Percentiles rank a stretch among this genome's conserved stretches.
Evolutionary conservation across 35 echinoderm and acorn worm species (phyloP).

Genomic region (Ophiothrix spiculata): DNA sequence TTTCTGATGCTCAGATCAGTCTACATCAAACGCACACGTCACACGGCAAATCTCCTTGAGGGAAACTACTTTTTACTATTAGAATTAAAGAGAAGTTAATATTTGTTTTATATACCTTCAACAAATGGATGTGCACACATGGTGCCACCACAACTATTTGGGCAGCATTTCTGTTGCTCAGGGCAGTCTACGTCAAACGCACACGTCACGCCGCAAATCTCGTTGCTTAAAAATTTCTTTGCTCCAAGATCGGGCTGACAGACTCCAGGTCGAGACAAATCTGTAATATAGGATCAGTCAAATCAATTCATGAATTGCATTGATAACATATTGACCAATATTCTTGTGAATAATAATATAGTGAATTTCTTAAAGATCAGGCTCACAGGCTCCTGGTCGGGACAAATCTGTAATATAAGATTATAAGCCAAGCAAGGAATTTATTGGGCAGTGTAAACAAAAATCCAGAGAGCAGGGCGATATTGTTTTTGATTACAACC

Average conservation of each 20-base stretch:
- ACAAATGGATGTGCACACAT: neutral
- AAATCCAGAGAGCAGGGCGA: no score
- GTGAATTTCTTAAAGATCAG: no score
- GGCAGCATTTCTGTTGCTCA: slow-evolving; percentile 9
- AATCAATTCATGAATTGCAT: no score
- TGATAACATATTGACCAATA: no score
- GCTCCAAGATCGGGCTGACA: neutral
- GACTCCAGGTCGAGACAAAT: neutral
- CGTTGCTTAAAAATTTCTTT: neutral
- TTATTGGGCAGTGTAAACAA: no score
- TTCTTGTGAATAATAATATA: no score
- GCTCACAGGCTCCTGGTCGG: no score
- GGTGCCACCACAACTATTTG: neutral
- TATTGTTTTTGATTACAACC: no score
- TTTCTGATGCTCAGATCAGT: neutral
- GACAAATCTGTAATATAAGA: no score
- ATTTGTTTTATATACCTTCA: neutral
- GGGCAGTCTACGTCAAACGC: slow-evolving; percentile 11
- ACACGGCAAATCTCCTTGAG: neutral
- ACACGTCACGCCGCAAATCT: neutral
- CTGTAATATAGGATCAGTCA: neutral
- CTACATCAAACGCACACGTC: neutral
- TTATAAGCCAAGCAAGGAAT: no score
- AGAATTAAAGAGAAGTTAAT: neutral
- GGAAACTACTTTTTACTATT: neutral